These are phyloP conservation scores for Tragelaphus eurycerus DNA, from an alignment of 2,797 vertebrate species.

Conservation along the genomic window DNA sequence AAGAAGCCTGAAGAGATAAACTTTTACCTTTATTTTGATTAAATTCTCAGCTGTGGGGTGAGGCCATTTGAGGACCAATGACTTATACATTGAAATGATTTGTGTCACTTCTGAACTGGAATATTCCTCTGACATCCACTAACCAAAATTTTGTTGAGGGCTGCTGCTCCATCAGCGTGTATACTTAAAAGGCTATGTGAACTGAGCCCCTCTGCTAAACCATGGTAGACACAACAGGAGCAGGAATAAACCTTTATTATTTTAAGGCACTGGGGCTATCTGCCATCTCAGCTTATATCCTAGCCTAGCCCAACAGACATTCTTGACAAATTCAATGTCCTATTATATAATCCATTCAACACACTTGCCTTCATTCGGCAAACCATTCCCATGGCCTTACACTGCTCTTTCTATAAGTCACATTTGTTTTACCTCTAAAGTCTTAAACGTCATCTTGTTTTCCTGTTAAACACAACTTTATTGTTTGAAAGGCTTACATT, in stretches of 20 bases:
- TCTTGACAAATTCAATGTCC: neutral
- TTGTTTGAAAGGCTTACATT: neutral
- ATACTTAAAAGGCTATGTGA: neutral
- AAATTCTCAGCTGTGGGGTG: neutral
- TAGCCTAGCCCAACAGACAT: neutral
- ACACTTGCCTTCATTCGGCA: neutral
- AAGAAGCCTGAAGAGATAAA: neutral
- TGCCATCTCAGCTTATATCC: neutral
- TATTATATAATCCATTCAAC: neutral
- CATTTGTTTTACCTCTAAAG: neutral
- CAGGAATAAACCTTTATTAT: neutral
- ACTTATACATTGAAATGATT: neutral
- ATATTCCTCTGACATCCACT: neutral
- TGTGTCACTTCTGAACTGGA: neutral
- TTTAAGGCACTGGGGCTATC: neutral
- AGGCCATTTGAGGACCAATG: neutral
- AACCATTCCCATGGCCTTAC: neutral
- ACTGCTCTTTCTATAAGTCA: neutral
- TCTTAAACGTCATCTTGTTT: neutral
- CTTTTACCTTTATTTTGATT: neutral
- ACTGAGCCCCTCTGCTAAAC: neutral
- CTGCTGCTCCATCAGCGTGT: neutral
- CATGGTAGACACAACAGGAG: neutral
- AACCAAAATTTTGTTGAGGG: neutral
- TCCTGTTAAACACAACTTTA: neutral